Evolutionary conservation across 37 sponge, comb jelly and placozoan species (phyloP), one percentile per base, ranked within the genome.

Genomic region (Sycon ciliatum): DNA sequence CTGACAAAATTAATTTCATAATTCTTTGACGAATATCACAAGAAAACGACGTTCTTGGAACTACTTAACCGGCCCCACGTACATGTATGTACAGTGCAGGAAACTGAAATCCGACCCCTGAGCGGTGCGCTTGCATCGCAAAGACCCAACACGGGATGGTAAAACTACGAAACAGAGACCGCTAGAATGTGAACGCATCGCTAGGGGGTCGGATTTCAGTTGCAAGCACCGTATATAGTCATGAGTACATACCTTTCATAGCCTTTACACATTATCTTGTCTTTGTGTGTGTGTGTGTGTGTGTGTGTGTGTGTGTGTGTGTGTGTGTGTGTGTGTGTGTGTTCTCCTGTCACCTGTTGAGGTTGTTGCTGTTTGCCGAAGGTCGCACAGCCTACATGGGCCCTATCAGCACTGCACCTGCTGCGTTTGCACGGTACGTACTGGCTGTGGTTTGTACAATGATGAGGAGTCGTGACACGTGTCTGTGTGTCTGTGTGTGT

Each of bases 341-440:
- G 49, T n/a, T n/a, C n/a, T n/a, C 16, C 16, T 60, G 6, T 67
- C 61, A 61, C 26, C 7, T 34, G 7, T 36, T 7, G 7, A 67
- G 69, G 53, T 46, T 76, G 52, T 35, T 72, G 53, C 39, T 76
- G 42, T 34, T 76, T 30, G 68, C 77, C 11, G 69, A 76, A 23
- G 77, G 77, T 3, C 26, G 56, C 3, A 53, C 73, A 33, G 77
- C 77, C 7, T 76, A 73, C 34, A 36, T 76, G 13, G 77, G 77
- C 7, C 34, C 34, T 38, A 13, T 71, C 9, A 71, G 37, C 11
- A 34, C 42, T 16, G 34, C 72, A 35, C 13, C 37, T 3, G 61
- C 68, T 6, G 20, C 73, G 23, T 74, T 76, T 34, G 37, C 65
- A 42, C 9, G 49, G 49, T 42, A 42, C n/a, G n/a, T n/a, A 49